These are phyloP conservation scores for Falco novaeseelandiae DNA, from an alignment of 2,797 vertebrate species.

Conservation along the genomic window DNA sequence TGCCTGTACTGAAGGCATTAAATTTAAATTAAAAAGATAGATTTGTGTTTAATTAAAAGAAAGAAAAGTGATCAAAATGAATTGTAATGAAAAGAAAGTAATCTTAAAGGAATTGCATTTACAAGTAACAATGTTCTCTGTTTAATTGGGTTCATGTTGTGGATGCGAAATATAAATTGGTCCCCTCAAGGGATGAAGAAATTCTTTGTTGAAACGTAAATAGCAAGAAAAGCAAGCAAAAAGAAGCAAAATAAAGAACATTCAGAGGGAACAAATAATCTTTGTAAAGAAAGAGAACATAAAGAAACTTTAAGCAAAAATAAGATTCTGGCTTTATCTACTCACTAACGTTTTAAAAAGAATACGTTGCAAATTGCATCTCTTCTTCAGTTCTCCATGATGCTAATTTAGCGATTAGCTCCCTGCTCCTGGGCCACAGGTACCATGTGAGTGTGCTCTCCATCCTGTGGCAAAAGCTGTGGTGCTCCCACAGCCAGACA, in stretches of 20 bases:
- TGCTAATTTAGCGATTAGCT: background rate
- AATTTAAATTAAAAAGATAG: background rate
- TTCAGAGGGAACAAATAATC: background rate
- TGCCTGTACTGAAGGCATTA: accelerated
- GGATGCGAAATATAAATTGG: background rate
- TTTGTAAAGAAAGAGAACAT: background rate
- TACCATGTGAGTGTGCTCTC: background rate
- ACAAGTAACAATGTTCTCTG: background rate
- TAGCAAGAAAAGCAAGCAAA: background rate
- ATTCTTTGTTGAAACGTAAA: background rate
- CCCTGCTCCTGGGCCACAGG: background rate
- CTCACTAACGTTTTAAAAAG: background rate
- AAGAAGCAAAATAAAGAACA: background rate
- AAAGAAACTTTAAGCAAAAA: background rate
- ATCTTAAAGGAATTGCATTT: background rate
- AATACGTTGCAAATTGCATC: background rate
- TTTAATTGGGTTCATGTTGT: background rate
- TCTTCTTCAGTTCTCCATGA: background rate
- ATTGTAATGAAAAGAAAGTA: background rate
- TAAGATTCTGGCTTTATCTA: background rate
- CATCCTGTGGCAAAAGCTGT: background rate
- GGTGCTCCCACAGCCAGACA: background rate
- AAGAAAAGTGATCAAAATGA: background rate
- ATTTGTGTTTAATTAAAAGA: background rate
- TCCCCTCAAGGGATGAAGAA: background rate